Evolutionary conservation across 2,888 invertebrate genomes (phyloP).

Genomic region (Lordiphosa andalusiaca): DNA sequence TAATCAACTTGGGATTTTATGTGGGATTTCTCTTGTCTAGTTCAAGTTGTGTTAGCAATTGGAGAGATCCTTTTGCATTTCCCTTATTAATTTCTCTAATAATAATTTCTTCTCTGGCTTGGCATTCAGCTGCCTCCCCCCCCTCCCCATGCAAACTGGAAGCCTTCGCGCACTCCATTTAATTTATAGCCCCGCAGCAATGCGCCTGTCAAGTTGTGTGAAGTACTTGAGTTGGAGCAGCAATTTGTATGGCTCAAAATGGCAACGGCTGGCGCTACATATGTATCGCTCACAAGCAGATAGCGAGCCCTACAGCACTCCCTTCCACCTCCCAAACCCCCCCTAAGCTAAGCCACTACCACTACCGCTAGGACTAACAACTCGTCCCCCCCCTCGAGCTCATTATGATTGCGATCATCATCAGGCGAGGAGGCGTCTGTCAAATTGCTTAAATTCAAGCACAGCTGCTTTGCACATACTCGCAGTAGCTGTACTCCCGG

Average conservation of each 20-base stretch:
- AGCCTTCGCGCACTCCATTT: slow-evolving; percentile 41
- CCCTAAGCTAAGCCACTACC: slow-evolving; percentile 21
- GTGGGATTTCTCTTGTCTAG: too few relatives aligned
- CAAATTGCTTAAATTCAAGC: slow-evolving; percentile 62
- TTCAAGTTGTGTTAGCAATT: too few relatives aligned
- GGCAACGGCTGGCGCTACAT: slow-evolving; percentile 39
- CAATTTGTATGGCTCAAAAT: slow-evolving; percentile 44
- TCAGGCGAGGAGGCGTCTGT: slow-evolving; percentile 40
- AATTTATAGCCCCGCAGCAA: slow-evolving; percentile 56
- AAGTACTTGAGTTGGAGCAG: slow-evolving; percentile 30
- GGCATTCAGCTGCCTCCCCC: too few relatives aligned
- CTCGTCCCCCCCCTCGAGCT: slow-evolving; percentile 25
- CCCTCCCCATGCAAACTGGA: too few relatives aligned
- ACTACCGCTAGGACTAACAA: slow-evolving; percentile 17
- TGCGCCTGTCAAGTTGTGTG: slow-evolving; percentile 42
- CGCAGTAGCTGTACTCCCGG: not conserved
- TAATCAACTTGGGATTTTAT: too few relatives aligned
- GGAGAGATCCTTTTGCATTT: too few relatives aligned
- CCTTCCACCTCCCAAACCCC: too few relatives aligned
- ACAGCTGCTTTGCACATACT: slow-evolving; percentile 28
- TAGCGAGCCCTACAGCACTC: not conserved
- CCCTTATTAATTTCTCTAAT: not conserved
- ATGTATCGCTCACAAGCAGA: slow-evolving; percentile 38
- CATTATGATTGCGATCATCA: slow-evolving; percentile 52
- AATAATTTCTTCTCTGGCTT: slow-evolving; percentile 3